Evolutionary conservation across 2,113 vertebrate species (phyloP).

Genomic region (Pseudopodoces humilis): DNA sequence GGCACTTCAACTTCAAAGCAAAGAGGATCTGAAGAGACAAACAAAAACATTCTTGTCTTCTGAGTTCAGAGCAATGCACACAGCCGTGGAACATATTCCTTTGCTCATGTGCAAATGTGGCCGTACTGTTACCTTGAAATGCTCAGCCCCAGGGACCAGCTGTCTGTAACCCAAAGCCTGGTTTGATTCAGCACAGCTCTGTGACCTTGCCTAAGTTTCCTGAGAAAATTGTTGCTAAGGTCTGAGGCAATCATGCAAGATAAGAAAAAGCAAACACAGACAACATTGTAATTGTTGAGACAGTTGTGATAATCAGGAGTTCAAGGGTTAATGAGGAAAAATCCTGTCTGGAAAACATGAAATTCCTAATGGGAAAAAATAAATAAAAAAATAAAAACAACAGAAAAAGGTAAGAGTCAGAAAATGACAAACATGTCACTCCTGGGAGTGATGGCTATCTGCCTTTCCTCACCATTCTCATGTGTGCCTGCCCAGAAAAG

Average conservation of each 20-base stretch:
- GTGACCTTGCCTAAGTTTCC: neutral
- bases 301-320: neutral
- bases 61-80: neutral
- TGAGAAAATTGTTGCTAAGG: neutral
- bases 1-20: neutral
- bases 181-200: neutral
- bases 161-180: neutral
- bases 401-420: neutral
- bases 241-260: neutral
- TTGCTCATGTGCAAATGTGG: neutral
- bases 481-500: neutral
- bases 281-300: neutral
- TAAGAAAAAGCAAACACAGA: neutral
- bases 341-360: neutral
- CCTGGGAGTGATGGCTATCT: neutral
- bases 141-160: neutral
- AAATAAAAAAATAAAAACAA: neutral
- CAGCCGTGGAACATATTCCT: neutral
- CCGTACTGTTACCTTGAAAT: neutral
- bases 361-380: neutral
- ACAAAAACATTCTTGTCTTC: conserved; percentile 8
- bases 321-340: neutral
- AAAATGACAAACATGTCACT: neutral
- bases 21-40: neutral
- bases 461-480: neutral